Evolutionary conservation across 1,140 invertebrate species (phyloP).

Genomic region (Eumaeus atala): DNA sequence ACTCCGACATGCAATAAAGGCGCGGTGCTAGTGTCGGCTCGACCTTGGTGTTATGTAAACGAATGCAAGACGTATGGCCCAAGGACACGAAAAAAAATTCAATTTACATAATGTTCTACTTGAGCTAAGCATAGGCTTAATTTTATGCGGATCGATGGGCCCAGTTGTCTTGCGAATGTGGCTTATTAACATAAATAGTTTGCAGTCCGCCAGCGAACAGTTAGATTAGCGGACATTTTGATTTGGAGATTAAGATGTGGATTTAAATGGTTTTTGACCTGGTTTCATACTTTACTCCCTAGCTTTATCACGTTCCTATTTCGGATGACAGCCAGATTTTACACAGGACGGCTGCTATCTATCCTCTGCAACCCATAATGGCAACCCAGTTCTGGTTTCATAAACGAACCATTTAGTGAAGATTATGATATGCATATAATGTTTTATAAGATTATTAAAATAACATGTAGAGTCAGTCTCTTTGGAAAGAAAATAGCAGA

Average conservation of each 20-base stretch:
- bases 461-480: no score
- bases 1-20: slow-evolving; percentile 44
- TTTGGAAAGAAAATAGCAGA: no score
- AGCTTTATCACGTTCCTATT: no score
- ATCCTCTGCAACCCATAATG: no score
- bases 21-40: slow-evolving; percentile 43
- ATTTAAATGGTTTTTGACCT: background rate
- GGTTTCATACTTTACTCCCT: no score
- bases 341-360: no score
- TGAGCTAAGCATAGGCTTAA: slow-evolving; percentile 4
- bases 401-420: no score
- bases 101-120: slow-evolving; percentile 30
- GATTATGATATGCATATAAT: no score
- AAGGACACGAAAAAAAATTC: slow-evolving; percentile 36
- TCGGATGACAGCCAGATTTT: no score
- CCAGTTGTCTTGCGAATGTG: slow-evolving; percentile 6
- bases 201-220: background rate
- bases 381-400: no score
- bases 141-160: slow-evolving; percentile 11
- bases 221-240: background rate
- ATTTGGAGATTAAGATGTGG: background rate
- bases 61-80: slow-evolving; percentile 41
- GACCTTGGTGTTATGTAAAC: slow-evolving; percentile 51
- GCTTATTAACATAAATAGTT: background rate
- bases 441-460: no score